Percentiles rank a stretch among this genome's conserved stretches.
phyloP scores from a whole-genome alignment of 2,888 invertebrate species.

The Tromatobia lineatoria region DNA sequence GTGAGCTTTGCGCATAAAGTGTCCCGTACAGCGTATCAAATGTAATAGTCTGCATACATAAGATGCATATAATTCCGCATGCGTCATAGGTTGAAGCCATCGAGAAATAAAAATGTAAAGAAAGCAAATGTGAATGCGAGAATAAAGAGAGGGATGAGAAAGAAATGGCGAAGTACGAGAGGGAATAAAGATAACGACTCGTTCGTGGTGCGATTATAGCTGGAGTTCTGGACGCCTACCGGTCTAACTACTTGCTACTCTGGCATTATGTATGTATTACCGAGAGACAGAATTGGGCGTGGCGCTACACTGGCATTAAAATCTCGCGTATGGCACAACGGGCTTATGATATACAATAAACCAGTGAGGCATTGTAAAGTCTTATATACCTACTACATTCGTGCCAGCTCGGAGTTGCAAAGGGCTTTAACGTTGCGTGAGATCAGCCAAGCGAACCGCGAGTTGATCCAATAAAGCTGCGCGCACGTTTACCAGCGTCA shows the following conservation, averaged over 20 bases:
- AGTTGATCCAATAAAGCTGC: slow-evolving; percentile 55
- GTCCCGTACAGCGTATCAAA: slow-evolving; percentile 29
- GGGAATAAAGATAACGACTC: slow-evolving; percentile 23
- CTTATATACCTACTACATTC: slow-evolving; percentile 12
- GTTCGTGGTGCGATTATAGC: slow-evolving; percentile 31
- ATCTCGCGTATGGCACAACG: slow-evolving; percentile 42
- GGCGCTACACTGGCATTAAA: slow-evolving; percentile 53
- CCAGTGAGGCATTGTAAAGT: neutral
- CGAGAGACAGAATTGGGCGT: slow-evolving; percentile 47
- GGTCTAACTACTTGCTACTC: slow-evolving; percentile 55
- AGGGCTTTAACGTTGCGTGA: slow-evolving; percentile 16
- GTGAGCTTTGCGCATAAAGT: slow-evolving; percentile 14
- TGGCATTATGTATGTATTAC: slow-evolving; percentile 41
- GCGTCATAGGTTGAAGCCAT: slow-evolving; percentile 52
- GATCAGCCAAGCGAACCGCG: slow-evolving; percentile 26
- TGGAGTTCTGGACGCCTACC: slow-evolving; percentile 43
- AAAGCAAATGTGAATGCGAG: neutral
- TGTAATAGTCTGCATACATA: slow-evolving; percentile 7
- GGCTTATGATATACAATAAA: slow-evolving; percentile 50
- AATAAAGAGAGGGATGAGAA: slow-evolving; percentile 8
- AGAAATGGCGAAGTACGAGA: slow-evolving; percentile 24
- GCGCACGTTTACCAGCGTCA: slow-evolving; percentile 35
- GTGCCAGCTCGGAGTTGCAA: neutral
- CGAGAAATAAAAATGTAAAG: slow-evolving; percentile 27
- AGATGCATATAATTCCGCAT: slow-evolving; percentile 38